Percentiles rank a stretch among this genome's conserved stretches.
Evolutionary conservation across 2,888 invertebrate genomes (phyloP).

Genomic region (Idaea aversata): DNA sequence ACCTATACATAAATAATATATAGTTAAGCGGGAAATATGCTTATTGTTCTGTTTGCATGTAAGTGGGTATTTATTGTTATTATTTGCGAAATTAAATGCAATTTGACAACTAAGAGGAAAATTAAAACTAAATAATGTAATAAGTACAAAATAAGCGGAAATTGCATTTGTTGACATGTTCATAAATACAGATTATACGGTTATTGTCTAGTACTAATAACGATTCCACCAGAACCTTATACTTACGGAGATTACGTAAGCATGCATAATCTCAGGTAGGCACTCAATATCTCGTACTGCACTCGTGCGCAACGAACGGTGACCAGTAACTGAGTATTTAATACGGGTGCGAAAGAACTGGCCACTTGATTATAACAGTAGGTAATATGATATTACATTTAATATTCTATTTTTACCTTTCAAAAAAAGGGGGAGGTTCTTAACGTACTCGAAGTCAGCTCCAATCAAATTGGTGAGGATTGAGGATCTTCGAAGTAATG

Average conservation of each 20-base stretch:
- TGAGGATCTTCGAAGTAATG: too few species aligned
- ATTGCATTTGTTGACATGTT: too few species aligned
- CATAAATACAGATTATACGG: background rate
- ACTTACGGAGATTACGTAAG: background rate
- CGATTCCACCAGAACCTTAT: background rate
- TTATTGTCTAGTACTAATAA: background rate
- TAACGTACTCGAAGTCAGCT: too few species aligned
- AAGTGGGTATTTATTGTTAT: too few species aligned
- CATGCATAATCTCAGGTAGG: background rate
- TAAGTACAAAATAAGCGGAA: background rate
- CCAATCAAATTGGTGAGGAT: too few species aligned
- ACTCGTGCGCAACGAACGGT: slow-evolving; percentile 1
- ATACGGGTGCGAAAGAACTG: background rate
- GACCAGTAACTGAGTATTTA: background rate
- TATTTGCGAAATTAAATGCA: too few species aligned
- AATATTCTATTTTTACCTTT: too few species aligned
- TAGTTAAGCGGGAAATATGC: too few species aligned
- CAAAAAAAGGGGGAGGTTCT: too few species aligned
- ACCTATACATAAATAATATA: too few species aligned
- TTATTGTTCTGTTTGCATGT: too few species aligned
- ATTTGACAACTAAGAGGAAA: too few species aligned
- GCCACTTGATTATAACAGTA: background rate
- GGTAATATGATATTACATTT: background rate
- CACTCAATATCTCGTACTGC: background rate
- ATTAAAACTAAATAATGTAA: background rate